These are phyloP conservation scores for Dioctria linearis DNA, from an alignment of 2,888 invertebrate genomes.

Conservation along the genomic window DNA sequence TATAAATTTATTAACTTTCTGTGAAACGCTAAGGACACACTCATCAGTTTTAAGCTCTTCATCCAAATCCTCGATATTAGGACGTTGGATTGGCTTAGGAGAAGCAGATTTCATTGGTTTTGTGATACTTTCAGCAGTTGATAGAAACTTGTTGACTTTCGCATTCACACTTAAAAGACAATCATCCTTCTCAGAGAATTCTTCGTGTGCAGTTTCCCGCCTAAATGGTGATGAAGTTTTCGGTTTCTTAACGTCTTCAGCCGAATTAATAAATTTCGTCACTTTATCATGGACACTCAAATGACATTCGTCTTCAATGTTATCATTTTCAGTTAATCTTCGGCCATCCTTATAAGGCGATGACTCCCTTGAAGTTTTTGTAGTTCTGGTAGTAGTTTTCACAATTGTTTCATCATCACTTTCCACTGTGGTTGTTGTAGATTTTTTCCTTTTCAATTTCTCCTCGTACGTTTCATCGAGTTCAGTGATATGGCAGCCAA, in stretches of 20 bases:
- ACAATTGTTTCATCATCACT: constrained; percentile 57
- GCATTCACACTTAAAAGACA: constrained; percentile 77
- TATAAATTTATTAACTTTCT: constrained; percentile 78
- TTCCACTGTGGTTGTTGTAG: constrained; percentile 58
- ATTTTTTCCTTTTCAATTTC: constrained; percentile 60
- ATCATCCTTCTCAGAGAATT: constrained; percentile 70
- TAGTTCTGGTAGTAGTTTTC: constrained; percentile 59
- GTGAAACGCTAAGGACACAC: constrained; percentile 76
- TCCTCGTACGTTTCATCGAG: constrained; percentile 72
- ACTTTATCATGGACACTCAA: constrained; percentile 81
- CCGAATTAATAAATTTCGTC: constrained; percentile 76
- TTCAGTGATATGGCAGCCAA: constrained; percentile 74
- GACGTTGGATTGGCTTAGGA: constrained; percentile 70
- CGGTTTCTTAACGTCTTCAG: constrained; percentile 71
- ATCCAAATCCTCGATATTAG: constrained; percentile 74
- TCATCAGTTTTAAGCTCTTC: constrained; percentile 75
- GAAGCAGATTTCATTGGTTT: constrained; percentile 65
- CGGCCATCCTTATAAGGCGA: constrained; percentile 57
- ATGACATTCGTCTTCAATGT: constrained; percentile 76
- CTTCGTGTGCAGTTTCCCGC: constrained; percentile 60
- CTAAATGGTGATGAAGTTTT: constrained; percentile 67
- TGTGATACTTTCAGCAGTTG: constrained; percentile 75
- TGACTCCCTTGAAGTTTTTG: constrained; percentile 56
- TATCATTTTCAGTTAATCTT: constrained; percentile 70
- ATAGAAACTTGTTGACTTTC: constrained; percentile 77